Conservation (phyloP, 2,797 vertebrate genomes). For the Lutjanus campechanus region DNA sequence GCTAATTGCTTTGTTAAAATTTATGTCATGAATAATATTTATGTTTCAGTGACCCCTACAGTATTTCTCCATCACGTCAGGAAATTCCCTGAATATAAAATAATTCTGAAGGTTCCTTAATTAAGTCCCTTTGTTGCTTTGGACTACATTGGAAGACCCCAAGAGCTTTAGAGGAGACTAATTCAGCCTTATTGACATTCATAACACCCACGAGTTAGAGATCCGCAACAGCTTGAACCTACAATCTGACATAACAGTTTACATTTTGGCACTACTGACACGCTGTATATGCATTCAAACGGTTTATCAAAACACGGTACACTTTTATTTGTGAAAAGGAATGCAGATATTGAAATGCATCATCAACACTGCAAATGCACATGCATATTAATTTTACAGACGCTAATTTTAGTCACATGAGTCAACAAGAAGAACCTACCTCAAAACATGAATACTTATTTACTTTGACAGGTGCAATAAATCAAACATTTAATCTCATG, state of each 20-base stretch:
- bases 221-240: slow-evolving; percentile 31
- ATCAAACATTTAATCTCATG: neutral
- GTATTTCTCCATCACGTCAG: slow-evolving; percentile 21
- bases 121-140: slow-evolving; percentile 62
- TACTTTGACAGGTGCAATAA: slow-evolving; percentile 8
- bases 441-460: neutral
- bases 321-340: slow-evolving; percentile 10
- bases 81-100: slow-evolving; percentile 37
- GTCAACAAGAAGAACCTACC: neutral
- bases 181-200: slow-evolving; percentile 55
- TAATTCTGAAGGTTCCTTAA: slow-evolving; percentile 56
- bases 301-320: slow-evolving; percentile 12
- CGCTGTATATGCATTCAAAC: neutral
- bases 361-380: neutral
- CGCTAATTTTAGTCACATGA: neutral
- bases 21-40: neutral
- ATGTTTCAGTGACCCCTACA: slow-evolving; percentile 8
- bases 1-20: neutral
- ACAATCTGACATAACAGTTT: slow-evolving; percentile 39
- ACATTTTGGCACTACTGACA: slow-evolving; percentile 13
- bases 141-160: slow-evolving; percentile 43
- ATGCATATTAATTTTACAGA: neutral
- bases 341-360: neutral
- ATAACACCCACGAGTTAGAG: slow-evolving; percentile 52
- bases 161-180: slow-evolving; percentile 53